Evolutionary conservation across 2,888 invertebrate genomes (phyloP).

Genomic region (Luffia ferchaultella): DNA sequence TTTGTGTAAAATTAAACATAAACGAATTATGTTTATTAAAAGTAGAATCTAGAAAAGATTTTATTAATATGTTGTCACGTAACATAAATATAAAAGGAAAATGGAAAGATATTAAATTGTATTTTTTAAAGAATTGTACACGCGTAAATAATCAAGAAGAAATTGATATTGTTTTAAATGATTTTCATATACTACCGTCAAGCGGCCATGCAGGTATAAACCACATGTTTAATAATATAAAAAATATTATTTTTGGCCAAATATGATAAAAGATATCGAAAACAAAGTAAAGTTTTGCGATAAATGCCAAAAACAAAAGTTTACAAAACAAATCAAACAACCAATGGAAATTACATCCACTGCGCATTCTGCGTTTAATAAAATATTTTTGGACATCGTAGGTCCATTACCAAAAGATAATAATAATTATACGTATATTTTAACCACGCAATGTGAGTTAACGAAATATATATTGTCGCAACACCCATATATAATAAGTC

Average conservation of each 20-base stretch:
- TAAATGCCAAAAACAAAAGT: conserved; percentile 19
- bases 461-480: too few relatives aligned
- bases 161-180: conserved; percentile 10
- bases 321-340: conserved; percentile 18
- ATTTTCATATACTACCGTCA: conserved; percentile 15
- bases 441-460: too few relatives aligned
- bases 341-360: conserved; percentile 19
- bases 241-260: conserved; percentile 7
- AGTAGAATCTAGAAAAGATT: too few relatives aligned
- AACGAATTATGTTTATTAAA: too few relatives aligned
- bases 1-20: too few relatives aligned
- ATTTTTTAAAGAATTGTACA: conserved; percentile 11
- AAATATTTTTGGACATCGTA: conserved; percentile 16
- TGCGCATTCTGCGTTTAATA: too few relatives aligned
- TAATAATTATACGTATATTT: conserved; percentile 11
- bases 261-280: conserved; percentile 14
- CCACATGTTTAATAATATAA: conserved; percentile 6
- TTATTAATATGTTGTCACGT: too few relatives aligned
- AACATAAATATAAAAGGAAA: too few relatives aligned
- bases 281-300: conserved; percentile 21
- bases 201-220: conserved; percentile 9
- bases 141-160: conserved; percentile 11
- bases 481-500: too few relatives aligned
- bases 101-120: background rate
- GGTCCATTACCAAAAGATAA: conserved; percentile 6